Conservation (phyloP, 2,888 invertebrate genomes). For the Drosophila subquinaria region DNA sequence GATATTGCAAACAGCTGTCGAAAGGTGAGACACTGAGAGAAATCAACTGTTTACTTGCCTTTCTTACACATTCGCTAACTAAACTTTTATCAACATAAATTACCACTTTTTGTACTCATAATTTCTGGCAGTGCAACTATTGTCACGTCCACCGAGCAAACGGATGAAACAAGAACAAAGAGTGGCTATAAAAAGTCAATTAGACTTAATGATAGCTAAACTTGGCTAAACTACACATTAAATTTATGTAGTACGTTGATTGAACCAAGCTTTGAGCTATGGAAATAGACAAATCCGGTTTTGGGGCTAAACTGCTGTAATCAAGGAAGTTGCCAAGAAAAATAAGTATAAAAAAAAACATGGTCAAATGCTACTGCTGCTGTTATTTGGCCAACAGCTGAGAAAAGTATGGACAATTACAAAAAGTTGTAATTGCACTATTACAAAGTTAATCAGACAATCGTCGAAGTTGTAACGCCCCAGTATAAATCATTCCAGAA, state of each 20-base stretch:
- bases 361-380: slow-evolving; percentile 16
- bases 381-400: slow-evolving; percentile 13
- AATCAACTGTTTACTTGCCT: neutral
- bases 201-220: slow-evolving; percentile 80
- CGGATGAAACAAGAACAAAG: slow-evolving; percentile 56
- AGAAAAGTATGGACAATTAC: slow-evolving; percentile 30
- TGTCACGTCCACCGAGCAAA: slow-evolving; percentile 32
- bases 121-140: slow-evolving; percentile 40
- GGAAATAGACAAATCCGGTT: slow-evolving; percentile 47
- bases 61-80: neutral
- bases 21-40: slow-evolving; percentile 26
- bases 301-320: slow-evolving; percentile 55
- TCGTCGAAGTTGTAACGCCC: slow-evolving; percentile 43
- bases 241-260: slow-evolving; percentile 57
- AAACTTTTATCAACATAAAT: neutral
- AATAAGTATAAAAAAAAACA: slow-evolving; percentile 17
- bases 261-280: slow-evolving; percentile 28
- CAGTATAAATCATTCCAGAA: slow-evolving; percentile 28
- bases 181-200: slow-evolving; percentile 74
- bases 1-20: slow-evolving; percentile 55
- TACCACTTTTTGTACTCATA: neutral
- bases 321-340: slow-evolving; percentile 69
- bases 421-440: slow-evolving; percentile 60
- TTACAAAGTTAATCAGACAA: slow-evolving; percentile 73
- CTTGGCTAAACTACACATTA: slow-evolving; percentile 65